Evolutionary conservation across 2,113 vertebrate species (phyloP), one percentile per base, ranked within the genome.

Genomic region (Ameiurus melas): DNA sequence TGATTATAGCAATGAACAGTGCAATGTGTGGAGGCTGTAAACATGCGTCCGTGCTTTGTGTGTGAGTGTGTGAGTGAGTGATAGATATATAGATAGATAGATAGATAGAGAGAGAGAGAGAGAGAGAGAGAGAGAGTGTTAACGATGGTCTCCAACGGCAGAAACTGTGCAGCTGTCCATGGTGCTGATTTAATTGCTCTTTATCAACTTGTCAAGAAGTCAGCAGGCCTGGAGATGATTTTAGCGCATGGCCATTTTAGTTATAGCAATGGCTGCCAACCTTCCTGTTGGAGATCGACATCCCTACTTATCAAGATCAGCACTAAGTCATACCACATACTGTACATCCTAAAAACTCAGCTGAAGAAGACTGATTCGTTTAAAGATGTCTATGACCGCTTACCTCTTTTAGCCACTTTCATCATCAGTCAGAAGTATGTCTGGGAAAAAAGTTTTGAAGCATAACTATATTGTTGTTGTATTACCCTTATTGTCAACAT

Each of bases 101-200:
- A 51, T 27, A 47, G 75, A 25, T 27, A 20, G 47, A 33, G 47
- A 53, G 47, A 51, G 75, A 78, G 75, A 78, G 75, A 79, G 39
- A 51, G 75, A 78, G 75, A 78, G 75, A n/a, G 47, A 78, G 75
- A 79, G 79, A 58, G 55, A 58, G 30, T 22, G 55, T 6, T 62
- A 36, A 47, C 22, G 6, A 83, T 27, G 80, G 30, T 60, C 33
- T 43, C 57, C 33, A 43, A 4, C 57, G 43, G 66, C 53, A 85
- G 70, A 25, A 77, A 79, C 33, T 85, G 70, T 75, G 83, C 68
- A 83, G 78, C 89, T 91, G 90, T 90, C 90, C 89, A 70, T 89
- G 89, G 84, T 92, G 53, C 85, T 87, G 88, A 83, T 79, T 79
- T 33, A 89, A 87, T 36, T 51, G 60, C 79, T 66, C 20, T 85